phyloP scores from a whole-genome alignment of 2,113 vertebrate species.

The mouse (Mus musculus) region DNA sequence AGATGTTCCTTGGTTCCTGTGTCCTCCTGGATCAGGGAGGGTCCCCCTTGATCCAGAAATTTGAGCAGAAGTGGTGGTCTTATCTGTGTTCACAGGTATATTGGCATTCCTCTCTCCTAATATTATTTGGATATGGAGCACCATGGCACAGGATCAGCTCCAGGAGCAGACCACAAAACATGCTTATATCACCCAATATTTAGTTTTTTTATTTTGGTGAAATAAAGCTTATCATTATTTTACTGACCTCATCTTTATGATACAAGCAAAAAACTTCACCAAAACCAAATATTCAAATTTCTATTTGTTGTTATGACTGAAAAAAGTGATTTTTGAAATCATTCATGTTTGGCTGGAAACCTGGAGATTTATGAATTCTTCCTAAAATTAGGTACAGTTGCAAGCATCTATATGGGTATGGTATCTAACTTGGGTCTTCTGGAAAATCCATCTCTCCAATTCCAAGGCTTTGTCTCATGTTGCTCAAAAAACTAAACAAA shows the following conservation, averaged over 20 bases:
- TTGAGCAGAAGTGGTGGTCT: no score
- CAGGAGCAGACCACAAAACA: not conserved
- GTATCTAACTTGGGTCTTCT: not conserved
- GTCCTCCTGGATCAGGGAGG: no score
- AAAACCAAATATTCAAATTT: not conserved
- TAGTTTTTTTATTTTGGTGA: not conserved
- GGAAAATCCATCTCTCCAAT: not conserved
- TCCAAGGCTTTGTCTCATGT: not conserved
- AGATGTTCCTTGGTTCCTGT: no score
- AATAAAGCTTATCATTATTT: not conserved
- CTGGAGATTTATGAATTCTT: not conserved
- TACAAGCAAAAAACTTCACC: not conserved
- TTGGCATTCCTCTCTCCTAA: no score
- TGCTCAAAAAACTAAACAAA: no score
- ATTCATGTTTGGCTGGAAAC: not conserved
- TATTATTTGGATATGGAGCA: no score
- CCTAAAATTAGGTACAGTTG: not conserved
- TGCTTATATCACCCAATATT: not conserved
- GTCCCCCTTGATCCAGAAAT: no score
- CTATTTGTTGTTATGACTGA: not conserved
- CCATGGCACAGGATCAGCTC: no score
- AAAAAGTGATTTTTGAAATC: not conserved
- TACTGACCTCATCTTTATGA: not conserved
- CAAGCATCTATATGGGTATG: not conserved
- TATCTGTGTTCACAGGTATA: no score